Evolutionary conservation across 2,888 invertebrate species (phyloP).

Genomic region (Lithophane ornitopus): DNA sequence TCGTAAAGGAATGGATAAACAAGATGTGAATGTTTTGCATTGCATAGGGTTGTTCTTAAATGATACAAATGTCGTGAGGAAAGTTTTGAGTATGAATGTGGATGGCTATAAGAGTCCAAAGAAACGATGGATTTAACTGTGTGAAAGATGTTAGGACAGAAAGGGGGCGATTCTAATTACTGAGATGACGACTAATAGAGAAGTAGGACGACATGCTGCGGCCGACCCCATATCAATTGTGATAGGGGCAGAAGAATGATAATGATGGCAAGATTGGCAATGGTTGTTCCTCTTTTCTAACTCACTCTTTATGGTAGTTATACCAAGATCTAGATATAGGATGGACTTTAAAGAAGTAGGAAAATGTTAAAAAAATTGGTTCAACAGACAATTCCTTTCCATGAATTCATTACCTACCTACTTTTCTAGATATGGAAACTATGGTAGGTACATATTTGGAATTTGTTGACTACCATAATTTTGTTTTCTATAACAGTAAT

Average conservation of each 20-base stretch:
- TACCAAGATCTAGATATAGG: too few species aligned
- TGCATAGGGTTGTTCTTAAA: background rate
- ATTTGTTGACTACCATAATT: constrained; percentile 45
- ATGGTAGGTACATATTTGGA: constrained; percentile 32
- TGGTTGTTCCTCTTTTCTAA: background rate
- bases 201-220: background rate
- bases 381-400: background rate
- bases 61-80: background rate
- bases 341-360: background rate
- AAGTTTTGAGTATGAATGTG: background rate
- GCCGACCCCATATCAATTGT: background rate
- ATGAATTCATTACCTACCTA: constrained; percentile 18
- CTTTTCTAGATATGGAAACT: constrained; percentile 38
- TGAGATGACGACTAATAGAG: background rate
- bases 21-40: too few species aligned
- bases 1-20: background rate
- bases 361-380: background rate
- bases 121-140: background rate
- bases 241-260: background rate
- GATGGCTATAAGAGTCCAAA: background rate
- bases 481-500: constrained; percentile 54
- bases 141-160: background rate
- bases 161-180: too few species aligned
- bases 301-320: too few species aligned
- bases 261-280: background rate